Base-by-base conservation (phyloP, 2,797 vertebrate genomes). In the Helostoma temminkii region DNA sequence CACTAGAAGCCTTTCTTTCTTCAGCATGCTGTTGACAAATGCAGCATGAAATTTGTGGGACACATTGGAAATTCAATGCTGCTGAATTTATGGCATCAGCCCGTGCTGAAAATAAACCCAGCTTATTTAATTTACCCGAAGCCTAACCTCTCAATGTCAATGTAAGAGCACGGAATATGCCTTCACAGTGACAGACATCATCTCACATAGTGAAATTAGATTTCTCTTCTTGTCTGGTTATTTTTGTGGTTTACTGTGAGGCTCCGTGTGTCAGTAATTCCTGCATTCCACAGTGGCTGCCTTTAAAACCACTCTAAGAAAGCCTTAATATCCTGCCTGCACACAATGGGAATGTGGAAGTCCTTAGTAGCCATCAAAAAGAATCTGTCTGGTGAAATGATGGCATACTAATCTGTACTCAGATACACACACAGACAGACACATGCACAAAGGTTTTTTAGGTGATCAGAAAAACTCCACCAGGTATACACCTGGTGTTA, bases 261-360 rank as follows among this genome's bases (percentile, higher is more conserved):
- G 54, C 53, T 75, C 30, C 67, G 53, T 22, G 19, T 64, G 58
- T 57, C 12, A 34, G 37, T 71, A 76, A 80, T 80, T 85, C 83
- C 56, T 64, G 72, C 76, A 80, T 76, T 85, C 79, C 59, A 68
- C 73, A n/a, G 74, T 62, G 74, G 36, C 80, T 60, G 54, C 48
- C 50, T 50, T 74, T 68, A 46, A 60, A 81, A 56, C 12, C 28
- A 46, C 63, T 55, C 7, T 1, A 21, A 75, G 41, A 73, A 70
- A 50, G 66, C 85, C 84, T 90, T 86, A 77, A 91, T 87, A 68
- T 83, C 19, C 64, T 76, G 45, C 22, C 60, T 71, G 66, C 73
- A 87, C 80, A 85, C 86, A 89, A 73, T 71, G 22, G 60, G 53
- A 64, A 82, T 84, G 53, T 70, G 25, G 57, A 82, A 63, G 65